A percentile compares a stretch with the other conserved stretches of the same genome.
Evolutionary conservation across 2,888 invertebrate genomes (phyloP).

Genomic region (Phengaris alcon): DNA sequence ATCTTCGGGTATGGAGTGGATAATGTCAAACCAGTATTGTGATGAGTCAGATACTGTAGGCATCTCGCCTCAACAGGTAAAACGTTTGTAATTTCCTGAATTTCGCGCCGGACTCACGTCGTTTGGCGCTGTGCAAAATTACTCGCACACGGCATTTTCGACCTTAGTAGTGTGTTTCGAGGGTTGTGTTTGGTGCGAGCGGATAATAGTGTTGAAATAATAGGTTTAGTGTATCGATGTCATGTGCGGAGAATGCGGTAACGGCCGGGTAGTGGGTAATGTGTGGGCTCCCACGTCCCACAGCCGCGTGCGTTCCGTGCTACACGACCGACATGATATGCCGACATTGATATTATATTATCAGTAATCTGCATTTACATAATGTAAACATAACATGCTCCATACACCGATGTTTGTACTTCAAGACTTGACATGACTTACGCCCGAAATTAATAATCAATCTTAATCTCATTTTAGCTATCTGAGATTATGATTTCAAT

Average conservation of each 20-base stretch:
- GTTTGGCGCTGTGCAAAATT: conserved; percentile 4
- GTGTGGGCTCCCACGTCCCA: conserved; percentile 45
- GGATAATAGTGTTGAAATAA: conserved; percentile 26
- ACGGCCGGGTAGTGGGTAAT: conserved; percentile 44
- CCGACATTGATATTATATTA: conserved; percentile 16
- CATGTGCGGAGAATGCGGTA: conserved; percentile 46
- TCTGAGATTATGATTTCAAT: too few species aligned
- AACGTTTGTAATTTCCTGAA: conserved; percentile 41
- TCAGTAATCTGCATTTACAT: not conserved
- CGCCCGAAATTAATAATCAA: too few species aligned
- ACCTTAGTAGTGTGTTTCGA: conserved; percentile 15
- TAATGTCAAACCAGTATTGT: conserved; percentile 29
- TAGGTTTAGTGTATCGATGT: conserved; percentile 40
- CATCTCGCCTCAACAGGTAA: conserved; percentile 42
- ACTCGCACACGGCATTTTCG: conserved; percentile 5
- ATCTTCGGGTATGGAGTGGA: conserved; percentile 11
- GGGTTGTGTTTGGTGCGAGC: conserved; percentile 24
- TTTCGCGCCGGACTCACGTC: conserved; percentile 37
- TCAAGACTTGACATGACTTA: not conserved
- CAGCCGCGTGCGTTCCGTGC: not conserved
- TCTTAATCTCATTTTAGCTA: too few species aligned
- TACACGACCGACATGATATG: conserved; percentile 11
- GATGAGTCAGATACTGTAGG: conserved; percentile 31
- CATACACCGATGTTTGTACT: not conserved
- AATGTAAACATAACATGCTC: conserved; percentile 1